A percentile compares a stretch with the other conserved stretches of the same genome.
These are phyloP conservation scores for Megalonaias nervosa DNA, from an alignment of 1,140 invertebrate species.

Conservation along the genomic window DNA sequence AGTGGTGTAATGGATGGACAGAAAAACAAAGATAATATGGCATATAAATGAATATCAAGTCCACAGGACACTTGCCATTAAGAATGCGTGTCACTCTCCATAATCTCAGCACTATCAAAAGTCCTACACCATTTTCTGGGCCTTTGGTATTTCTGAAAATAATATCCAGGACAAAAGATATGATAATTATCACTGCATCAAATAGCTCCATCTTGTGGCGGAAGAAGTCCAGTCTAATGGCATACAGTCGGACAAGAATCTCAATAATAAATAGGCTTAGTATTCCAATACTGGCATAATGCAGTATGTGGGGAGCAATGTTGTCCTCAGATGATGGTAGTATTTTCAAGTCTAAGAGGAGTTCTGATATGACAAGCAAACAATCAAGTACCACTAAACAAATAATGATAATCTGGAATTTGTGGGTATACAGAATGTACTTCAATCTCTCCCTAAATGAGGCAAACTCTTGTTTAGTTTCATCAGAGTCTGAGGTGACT, in stretches of 20 bases:
- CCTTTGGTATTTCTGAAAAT: constrained; percentile 55
- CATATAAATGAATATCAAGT: neutral
- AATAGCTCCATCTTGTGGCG: constrained; percentile 69
- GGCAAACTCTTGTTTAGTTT: constrained; percentile 50
- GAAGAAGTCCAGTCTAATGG: constrained; percentile 67
- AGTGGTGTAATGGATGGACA: too few species aligned
- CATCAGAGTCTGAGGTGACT: constrained; percentile 62
- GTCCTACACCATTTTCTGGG: constrained; percentile 57
- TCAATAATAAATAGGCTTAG: constrained; percentile 68
- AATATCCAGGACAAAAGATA: constrained; percentile 69
- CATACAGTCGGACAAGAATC: constrained; percentile 62
- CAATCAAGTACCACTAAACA: constrained; percentile 67
- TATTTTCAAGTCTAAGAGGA: constrained; percentile 67
- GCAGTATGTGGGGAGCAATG: constrained; percentile 56
- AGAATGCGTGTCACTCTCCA: constrained; percentile 69
- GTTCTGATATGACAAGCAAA: constrained; percentile 65
- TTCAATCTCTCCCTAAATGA: constrained; percentile 56
- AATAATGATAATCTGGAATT: constrained; percentile 68
- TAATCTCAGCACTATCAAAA: constrained; percentile 66
- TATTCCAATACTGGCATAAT: constrained; percentile 64
- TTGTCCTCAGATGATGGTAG: constrained; percentile 31
- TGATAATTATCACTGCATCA: constrained; percentile 68
- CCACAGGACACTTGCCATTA: constrained; percentile 59
- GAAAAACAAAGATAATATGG: too few species aligned
- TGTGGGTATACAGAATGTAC: constrained; percentile 61